Conservation (phyloP, 2,113 vertebrate genomes). For the Pollimyrus isidori region DNA sequence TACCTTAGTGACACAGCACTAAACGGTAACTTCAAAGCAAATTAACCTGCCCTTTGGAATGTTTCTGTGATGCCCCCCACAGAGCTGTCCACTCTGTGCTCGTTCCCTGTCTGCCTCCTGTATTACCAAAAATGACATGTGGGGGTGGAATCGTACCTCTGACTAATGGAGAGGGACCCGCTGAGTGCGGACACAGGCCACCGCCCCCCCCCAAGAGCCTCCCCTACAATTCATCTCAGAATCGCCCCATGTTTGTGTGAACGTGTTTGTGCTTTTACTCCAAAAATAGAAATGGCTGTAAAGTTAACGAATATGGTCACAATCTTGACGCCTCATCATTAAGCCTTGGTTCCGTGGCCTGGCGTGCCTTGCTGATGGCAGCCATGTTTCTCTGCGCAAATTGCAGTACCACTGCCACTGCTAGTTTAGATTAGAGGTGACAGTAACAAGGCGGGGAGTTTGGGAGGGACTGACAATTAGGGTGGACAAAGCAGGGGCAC, state of each 20-base stretch:
- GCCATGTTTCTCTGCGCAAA: background rate
- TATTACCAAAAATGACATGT: background rate
- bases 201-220: too few relatives aligned
- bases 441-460: background rate
- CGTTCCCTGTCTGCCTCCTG: background rate
- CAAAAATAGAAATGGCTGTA: background rate
- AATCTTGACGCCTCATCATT: background rate
- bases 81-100: too few relatives aligned
- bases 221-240: background rate
- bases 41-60: background rate
- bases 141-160: background rate
- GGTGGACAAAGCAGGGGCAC: background rate
- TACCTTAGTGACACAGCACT: background rate
- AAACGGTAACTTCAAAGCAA: slow-evolving; percentile 15
- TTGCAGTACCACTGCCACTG: background rate
- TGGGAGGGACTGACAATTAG: background rate
- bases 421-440: background rate
- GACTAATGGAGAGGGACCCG: background rate
- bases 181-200: background rate
- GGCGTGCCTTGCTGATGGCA: background rate
- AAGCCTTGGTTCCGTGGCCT: background rate
- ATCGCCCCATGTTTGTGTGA: background rate
- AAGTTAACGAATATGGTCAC: background rate
- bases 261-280: background rate
- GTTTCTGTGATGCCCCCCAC: background rate